Percentiles rank a stretch among this genome's conserved stretches.
These are phyloP conservation scores for Drosophila cognata DNA, from an alignment of 2,888 invertebrate species.

Conservation along the genomic window DNA sequence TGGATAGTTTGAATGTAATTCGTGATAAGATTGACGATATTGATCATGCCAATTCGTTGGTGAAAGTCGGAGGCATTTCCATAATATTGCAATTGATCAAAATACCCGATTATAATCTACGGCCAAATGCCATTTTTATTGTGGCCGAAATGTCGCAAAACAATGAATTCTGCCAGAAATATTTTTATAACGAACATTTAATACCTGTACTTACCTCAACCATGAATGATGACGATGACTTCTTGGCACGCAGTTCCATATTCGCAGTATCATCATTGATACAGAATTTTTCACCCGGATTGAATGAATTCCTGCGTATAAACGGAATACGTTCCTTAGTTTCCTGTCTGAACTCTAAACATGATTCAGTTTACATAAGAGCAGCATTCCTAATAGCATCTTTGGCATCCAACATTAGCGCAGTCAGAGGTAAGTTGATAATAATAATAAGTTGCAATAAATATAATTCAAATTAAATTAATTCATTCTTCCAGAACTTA, in stretches of 20 bases:
- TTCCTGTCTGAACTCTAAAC: constrained; percentile 46
- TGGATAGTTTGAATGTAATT: constrained; percentile 47
- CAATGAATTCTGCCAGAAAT: constrained; percentile 92
- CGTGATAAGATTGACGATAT: constrained; percentile 67
- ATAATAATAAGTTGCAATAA: too few relatives aligned
- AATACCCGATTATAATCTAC: constrained; percentile 86
- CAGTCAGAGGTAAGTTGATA: constrained; percentile 42
- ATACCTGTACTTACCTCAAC: constrained; percentile 86
- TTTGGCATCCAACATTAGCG: constrained; percentile 39
- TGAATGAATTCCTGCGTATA: constrained; percentile 53
- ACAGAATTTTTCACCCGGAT: constrained; percentile 61
- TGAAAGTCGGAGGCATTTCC: constrained; percentile 59
- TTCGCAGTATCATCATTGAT: constrained; percentile 67
- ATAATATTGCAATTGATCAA: constrained; percentile 39
- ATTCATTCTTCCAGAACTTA: constrained; percentile 37
- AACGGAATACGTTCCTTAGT: constrained; percentile 52
- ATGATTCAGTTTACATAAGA: constrained; percentile 58
- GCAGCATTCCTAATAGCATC: constrained; percentile 70
- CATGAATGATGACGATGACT: constrained; percentile 49
- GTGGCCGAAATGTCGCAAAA: constrained; percentile 94
- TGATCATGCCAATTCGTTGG: constrained; percentile 64
- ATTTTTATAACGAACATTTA: constrained; percentile 88
- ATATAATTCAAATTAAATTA: neutral
- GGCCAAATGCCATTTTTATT: constrained; percentile 88
- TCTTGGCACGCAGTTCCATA: constrained; percentile 57